phyloP scores from a whole-genome alignment of 1,140 invertebrate species.

The Plutomurus gul region DNA sequence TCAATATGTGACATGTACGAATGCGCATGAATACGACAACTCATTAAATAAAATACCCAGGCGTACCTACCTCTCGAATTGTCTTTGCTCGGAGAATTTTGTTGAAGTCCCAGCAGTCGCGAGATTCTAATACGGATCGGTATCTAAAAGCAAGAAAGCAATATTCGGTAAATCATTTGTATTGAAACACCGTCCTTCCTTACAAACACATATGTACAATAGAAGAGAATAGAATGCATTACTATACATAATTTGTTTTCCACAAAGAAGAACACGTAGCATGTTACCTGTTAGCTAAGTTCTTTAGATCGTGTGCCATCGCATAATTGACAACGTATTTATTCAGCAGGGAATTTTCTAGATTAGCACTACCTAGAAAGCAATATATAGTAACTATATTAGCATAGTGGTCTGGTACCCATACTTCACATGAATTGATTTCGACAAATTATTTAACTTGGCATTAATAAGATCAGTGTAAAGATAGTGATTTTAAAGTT shows the following conservation, averaged over 20 bases:
- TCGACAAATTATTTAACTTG: too few relatives aligned
- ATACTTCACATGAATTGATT: too few relatives aligned
- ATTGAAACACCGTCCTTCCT: too few relatives aligned
- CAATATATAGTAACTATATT: slow-evolving; percentile 82
- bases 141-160: slow-evolving; percentile 23
- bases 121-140: slow-evolving; percentile 37
- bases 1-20: too few relatives aligned
- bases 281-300: slow-evolving; percentile 36
- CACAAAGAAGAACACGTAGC: not conserved
- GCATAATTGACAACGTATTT: slow-evolving; percentile 48
- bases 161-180: not conserved
- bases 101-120: slow-evolving; percentile 44
- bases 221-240: not conserved
- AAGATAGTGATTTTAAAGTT: too few relatives aligned
- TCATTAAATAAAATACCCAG: too few relatives aligned
- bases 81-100: slow-evolving; percentile 43
- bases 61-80: too few relatives aligned
- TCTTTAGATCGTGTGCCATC: slow-evolving; percentile 40
- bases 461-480: too few relatives aligned
- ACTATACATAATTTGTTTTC: not conserved
- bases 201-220: too few relatives aligned
- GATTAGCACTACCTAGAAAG: slow-evolving; percentile 7
- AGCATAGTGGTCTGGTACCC: slow-evolving; percentile 62
- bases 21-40: too few relatives aligned
- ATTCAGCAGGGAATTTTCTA: slow-evolving; percentile 43